Base-by-base conservation (phyloP, 2,113 vertebrate species). In the Sapayoa aenigma region DNA sequence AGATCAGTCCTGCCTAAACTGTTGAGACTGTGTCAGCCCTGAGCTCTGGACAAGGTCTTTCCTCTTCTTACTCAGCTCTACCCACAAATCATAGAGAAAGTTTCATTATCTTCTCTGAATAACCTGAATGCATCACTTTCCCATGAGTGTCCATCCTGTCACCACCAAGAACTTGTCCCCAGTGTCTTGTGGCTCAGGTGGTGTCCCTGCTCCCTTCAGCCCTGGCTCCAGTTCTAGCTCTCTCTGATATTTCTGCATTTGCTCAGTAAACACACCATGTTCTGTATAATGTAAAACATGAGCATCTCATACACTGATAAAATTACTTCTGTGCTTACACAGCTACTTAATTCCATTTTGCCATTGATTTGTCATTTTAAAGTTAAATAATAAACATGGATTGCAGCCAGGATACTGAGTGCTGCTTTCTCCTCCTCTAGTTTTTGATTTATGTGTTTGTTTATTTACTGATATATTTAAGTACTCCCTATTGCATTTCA, bases 341-440 rank as follows among this genome's bases (percentile, higher is more conserved):
- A 88, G 87, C 84, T 52, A 44, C 87, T 90, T 89, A 93, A 92
- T 97, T 95, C 87, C 84, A 92, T 79, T 56, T 73, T 80, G 77
- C 79, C 96, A 96, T 83, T 96, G 96, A 96, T 96, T 94, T 97
- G 91, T 96, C 87, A 91, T 97, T 97, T 96, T 95, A 66, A 97
- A 97, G 96, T 95, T 94, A 96, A 97, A 96, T 97, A 97, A 84
- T 71, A 84, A 92, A 77, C 89, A 91, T 96, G 96, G 94, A 96
- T 44, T 60, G 74, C 17, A 87, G 96, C 96, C 97, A 95, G 93
- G 69, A 84, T 66, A 58, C 55, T 15, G 71, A 94, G 76, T 31
- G 62, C 67, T 56, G 56, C 65, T 49, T 75, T 88, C 42, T 84
- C 69, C 37, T 42, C 18, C 55, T 75, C 84, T 58, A 37, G 49